Evolutionary conservation across 2,888 invertebrate species (phyloP), one percentile per base, ranked within the genome.

Genomic region (Drosophila greeni): DNA sequence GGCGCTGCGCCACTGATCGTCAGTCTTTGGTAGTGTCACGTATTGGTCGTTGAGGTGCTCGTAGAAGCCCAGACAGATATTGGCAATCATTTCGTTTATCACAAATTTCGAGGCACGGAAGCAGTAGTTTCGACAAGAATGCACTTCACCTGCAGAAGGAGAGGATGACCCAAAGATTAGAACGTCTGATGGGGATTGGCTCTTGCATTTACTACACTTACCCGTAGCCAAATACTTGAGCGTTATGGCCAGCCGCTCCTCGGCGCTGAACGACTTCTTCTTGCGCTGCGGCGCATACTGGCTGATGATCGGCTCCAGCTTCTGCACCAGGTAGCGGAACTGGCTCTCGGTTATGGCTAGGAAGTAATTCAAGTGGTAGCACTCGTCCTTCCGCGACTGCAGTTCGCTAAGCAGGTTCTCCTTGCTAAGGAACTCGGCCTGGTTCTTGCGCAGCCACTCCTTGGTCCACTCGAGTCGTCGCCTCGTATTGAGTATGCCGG

Each of bases 21-120:
- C 85, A 82, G 87, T 87, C 86, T 86, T 87, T 85, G 87, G 87
- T 80, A 85, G 83, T 78, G 83, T 81, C 73, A 87, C 80, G 75
- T 84, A 87, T 82, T 85, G 85, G 79, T 87, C 86, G 75, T 87
- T 87, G 62, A 87, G 80, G 74, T 85, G 83, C 78, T 87, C 87
- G 55, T 87, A 87, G 72, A 87, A 87, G 82, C 86, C 86, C 77
- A 86, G 76, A 75, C 87, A 87, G 72, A 87, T 87, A 75, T 87
- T 86, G 70, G 86, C 87, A 75, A 87, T 87, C 87, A 87, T 87
- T 78, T 85, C 86, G 69, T 87, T 84, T 84, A 87, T 87, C 82
- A 87, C 87, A 84, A 87, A 85, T 85, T 87, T 87, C 66, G 87
- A 87, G 82, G 87, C 87, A 76, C 86, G 86, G 82, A 87, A 87